Evolutionary conservation across 2,888 invertebrate genomes (phyloP), one percentile per base, ranked within the genome.

Genomic region (Melieria picta): DNA sequence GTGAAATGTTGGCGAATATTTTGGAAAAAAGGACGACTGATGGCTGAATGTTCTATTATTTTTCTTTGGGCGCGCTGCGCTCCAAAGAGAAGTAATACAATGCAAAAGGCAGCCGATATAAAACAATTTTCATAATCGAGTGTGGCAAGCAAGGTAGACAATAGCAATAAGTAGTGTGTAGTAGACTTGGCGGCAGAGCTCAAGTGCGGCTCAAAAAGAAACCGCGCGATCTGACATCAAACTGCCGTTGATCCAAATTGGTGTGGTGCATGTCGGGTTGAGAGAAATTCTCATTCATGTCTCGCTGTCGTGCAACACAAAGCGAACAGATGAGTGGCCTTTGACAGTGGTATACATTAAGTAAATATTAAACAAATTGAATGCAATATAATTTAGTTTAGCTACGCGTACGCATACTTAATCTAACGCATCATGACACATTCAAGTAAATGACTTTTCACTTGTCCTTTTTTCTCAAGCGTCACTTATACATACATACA

Each of bases 381-480:
- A 73, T 74, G 77, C 77, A 76, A 77, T 77, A 77, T 75, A 77
- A 72, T 72, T 77, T 74, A 76, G 60, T 73, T 68, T 65, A 73
- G 68, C 56, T 67, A 71, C 43, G 64, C 64, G 43, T 30, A 30
- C 42, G 30, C 56, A 48, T 45, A 11, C 45, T 67, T 64, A 48
- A 72, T 65, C 56, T 60, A 70, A 63, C 45, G 52, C 65, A 45
- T 47, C 69, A 72, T 69, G 65, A 60, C 30, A 16, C 48, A 45
- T 30, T 55, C 43, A 50, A 57, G 63, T 58, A 57, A 7, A n/a
- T 43, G 10, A 57, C 64, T 63, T 67, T 63, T 79, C 81, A 82
- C 81, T 82, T 82, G 82, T 82, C 82, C 81, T 82, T 80, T 82
- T 82, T 82, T 79, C 82, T 77, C 76, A 72, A 43, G 50, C 47